phyloP scores from a whole-genome alignment of 2,888 invertebrate genomes.

The Thecophora atra region DNA sequence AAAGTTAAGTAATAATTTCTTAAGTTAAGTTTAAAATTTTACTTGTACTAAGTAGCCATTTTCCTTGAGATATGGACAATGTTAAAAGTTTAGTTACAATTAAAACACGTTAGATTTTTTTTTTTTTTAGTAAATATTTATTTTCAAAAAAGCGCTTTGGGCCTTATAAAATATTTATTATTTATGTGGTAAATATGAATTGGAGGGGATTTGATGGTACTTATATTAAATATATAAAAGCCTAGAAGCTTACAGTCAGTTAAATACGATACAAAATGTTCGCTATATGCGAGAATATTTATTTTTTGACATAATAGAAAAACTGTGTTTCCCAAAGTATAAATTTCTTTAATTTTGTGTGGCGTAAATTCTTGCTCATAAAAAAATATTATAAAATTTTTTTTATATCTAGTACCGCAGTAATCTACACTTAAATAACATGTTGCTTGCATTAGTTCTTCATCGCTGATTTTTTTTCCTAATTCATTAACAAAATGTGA shows the following conservation, averaged over 20 bases:
- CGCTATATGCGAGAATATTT: neutral
- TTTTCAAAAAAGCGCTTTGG: no score
- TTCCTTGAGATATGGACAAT: neutral
- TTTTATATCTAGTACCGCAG: neutral
- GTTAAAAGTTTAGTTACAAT: neutral
- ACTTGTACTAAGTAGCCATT: neutral
- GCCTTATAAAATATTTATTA: no score
- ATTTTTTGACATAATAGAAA: constrained; percentile 3
- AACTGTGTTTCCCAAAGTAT: neutral
- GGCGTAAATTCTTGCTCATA: neutral
- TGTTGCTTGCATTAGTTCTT: neutral
- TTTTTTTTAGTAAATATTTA: no score
- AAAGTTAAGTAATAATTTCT: neutral
- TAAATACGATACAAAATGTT: neutral
- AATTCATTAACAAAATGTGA: constrained; percentile 8
- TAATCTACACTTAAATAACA: constrained; percentile 1
- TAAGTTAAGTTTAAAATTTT: neutral
- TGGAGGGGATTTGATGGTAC: no score
- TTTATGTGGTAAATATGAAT: no score
- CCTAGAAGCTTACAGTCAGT: no score
- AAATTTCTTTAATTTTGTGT: neutral
- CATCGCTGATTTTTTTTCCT: neutral
- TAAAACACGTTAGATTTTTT: neutral
- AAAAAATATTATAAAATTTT: constrained; percentile 3
- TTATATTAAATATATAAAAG: no score